These are phyloP conservation scores for Smutsia temminckii DNA, from an alignment of 2,797 vertebrate genomes.

Conservation along the genomic window DNA sequence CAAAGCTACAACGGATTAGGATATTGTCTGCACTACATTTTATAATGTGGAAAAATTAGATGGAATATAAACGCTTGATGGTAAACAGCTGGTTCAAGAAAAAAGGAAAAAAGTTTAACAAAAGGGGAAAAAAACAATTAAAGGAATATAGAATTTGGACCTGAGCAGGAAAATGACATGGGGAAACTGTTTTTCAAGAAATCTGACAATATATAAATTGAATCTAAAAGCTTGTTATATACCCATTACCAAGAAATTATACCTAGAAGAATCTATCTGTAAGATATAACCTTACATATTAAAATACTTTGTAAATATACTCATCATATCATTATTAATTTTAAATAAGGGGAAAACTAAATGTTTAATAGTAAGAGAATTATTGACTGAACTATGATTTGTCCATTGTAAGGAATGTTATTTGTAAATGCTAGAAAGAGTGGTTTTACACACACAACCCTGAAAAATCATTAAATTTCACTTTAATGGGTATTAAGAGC, in stretches of 20 bases:
- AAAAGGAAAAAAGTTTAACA: slow-evolving; percentile 21
- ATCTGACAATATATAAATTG: slow-evolving; percentile 20
- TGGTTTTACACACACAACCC: background rate
- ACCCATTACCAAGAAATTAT: slow-evolving; percentile 13
- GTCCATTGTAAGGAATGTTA: slow-evolving; percentile 21
- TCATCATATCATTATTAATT: background rate
- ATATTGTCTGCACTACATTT: background rate
- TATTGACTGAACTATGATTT: slow-evolving; percentile 37
- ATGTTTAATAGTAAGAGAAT: slow-evolving; percentile 13
- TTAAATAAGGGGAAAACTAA: background rate
- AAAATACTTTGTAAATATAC: background rate
- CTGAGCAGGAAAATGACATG: background rate
- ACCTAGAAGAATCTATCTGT: background rate
- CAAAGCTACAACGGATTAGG: slow-evolving; percentile 22
- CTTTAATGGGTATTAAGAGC: background rate
- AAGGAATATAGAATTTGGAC: background rate
- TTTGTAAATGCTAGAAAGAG: slow-evolving; percentile 27
- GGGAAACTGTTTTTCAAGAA: background rate
- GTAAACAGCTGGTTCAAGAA: slow-evolving; percentile 16
- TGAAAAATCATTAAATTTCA: slow-evolving; percentile 54
- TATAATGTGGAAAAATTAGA: slow-evolving; percentile 27
- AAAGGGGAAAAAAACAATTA: background rate
- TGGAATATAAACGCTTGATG: background rate
- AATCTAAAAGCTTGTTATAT: background rate
- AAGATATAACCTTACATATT: background rate